These are phyloP conservation scores for Talpa occidentalis DNA, from an alignment of 2,113 vertebrate species.

Conservation along the genomic window DNA sequence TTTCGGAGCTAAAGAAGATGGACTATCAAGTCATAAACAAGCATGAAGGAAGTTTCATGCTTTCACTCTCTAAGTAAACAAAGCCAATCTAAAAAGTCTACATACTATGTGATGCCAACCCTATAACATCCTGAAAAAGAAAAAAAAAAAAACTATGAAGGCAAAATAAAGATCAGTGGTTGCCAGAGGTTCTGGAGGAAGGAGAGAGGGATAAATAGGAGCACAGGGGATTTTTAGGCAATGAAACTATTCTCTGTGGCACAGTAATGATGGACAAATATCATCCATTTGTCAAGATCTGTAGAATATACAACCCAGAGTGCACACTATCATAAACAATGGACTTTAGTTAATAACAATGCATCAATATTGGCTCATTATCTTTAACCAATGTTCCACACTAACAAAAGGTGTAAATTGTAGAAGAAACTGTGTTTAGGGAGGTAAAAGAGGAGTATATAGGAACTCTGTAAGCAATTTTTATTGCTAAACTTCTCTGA, in stretches of 20 bases:
- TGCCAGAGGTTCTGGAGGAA: neutral
- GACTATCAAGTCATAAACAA: neutral
- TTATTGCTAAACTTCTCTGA: neutral
- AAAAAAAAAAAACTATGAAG: neutral
- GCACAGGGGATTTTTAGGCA: neutral
- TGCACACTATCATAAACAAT: neutral
- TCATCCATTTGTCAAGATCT: neutral
- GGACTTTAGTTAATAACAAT: neutral
- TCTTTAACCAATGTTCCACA: neutral
- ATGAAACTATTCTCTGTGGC: neutral
- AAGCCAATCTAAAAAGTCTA: neutral
- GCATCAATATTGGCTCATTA: neutral
- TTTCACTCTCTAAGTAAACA: neutral
- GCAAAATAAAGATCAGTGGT: neutral
- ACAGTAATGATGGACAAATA: neutral
- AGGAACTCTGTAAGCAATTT: neutral
- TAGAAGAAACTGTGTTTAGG: neutral
- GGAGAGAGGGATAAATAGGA: neutral
- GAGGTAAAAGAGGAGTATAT: accelerated
- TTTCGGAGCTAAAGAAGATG: neutral
- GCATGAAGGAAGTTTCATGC: neutral
- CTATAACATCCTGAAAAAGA: neutral
- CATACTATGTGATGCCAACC: neutral
- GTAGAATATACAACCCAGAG: neutral
- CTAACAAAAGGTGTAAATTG: neutral